Evolutionary conservation across 2,888 invertebrate species (phyloP), one percentile per base, ranked within the genome.

Genomic region (Leucophora obtusa): DNA sequence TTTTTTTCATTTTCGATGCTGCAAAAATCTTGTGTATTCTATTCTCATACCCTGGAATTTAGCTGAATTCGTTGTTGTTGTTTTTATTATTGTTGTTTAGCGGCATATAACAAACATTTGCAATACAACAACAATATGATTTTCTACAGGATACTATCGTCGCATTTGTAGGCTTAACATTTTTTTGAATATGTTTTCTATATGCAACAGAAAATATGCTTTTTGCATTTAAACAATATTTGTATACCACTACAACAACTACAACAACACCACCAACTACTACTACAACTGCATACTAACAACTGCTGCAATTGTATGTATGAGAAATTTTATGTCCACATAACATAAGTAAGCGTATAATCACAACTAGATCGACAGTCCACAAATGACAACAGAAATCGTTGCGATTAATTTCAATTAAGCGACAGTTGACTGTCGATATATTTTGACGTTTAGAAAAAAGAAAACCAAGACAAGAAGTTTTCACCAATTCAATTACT

Each of bases 21-120:
- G 66, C 54, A 53, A 35, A 72, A 77, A 60, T 70, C 56, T 58
- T 81, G 18, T 73, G 72, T 73, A 81, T 81, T 69, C 72, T 47
- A 59, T 60, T 33, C 65, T 47, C 35, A 59, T 59, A 43, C 69
- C 77, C 77, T 56, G 77, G 69, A 77, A 77, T 77, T 81, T 81
- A 65, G 81, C 65, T 77, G 77, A 70, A 66, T 60, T 77, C 69
- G 54, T 59, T 53, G 56, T 51, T 17, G 58, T 51, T 62, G n/a
- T 51, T 62, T 15, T 18, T 62, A 21, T 47, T 72, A 21, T 17
- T 70, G 15, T 69, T 73, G 72, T 80, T 69, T 76, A 69, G 72
- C 72, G 28, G 38, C 76, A 51, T 18, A 53, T 18, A 53, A 53
- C 53, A 59, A 69, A 62, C 47, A 62, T 50, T 50, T 18, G 33